Evolutionary conservation across 2,888 invertebrate genomes (phyloP).

Genomic region (Andrena flavipes): DNA sequence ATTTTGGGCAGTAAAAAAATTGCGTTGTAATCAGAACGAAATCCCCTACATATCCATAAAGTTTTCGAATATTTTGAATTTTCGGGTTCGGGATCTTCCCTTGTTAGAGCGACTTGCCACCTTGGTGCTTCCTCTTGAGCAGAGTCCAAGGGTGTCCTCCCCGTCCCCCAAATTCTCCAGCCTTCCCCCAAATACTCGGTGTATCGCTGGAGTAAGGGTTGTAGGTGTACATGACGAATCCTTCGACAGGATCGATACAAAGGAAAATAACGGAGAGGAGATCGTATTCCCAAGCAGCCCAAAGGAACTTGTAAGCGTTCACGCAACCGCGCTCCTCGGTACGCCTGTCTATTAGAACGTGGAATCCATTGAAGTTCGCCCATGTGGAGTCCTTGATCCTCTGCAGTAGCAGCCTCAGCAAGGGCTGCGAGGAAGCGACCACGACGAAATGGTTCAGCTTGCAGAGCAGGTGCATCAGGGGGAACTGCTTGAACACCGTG

Average conservation of each 20-base stretch:
- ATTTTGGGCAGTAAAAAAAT: no score
- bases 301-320: constrained; percentile 58
- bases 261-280: constrained; percentile 58
- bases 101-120: constrained; percentile 1
- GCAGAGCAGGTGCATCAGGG: constrained; percentile 22
- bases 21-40: no score
- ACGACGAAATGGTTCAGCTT: constrained; percentile 53
- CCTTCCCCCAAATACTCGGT: constrained; percentile 58
- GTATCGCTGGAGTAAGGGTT: constrained; percentile 63
- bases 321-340: constrained; percentile 58
- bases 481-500: not conserved
- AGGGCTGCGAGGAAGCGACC: constrained; percentile 51
- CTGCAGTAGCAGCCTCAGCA: constrained; percentile 47
- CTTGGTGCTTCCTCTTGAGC: constrained; percentile 45
- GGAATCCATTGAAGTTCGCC: constrained; percentile 62
- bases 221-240: constrained; percentile 61
- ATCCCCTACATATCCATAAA: no score
- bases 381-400: constrained; percentile 64
- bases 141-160: constrained; percentile 66
- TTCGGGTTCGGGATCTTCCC: no score
- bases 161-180: constrained; percentile 45
- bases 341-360: constrained; percentile 57
- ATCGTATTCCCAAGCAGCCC: constrained; percentile 66
- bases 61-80: no score
- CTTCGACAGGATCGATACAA: constrained; percentile 63